Evolutionary conservation across 2,888 invertebrate species (phyloP).

Genomic region (Hypomecis atomaria): DNA sequence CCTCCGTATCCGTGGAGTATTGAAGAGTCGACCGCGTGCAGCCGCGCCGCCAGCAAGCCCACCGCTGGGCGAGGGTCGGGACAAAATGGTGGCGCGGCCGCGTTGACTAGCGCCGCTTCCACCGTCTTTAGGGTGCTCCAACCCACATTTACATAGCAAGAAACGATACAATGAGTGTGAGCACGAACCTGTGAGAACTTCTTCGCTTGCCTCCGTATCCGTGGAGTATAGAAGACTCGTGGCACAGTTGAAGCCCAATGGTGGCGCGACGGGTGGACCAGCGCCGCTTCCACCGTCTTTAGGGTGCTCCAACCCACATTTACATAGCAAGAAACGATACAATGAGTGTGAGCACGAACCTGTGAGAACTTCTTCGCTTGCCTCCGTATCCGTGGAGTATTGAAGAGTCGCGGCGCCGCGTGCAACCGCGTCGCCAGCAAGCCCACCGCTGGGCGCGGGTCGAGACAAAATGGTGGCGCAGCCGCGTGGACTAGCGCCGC

Average conservation of each 20-base stretch:
- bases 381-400: conserved; percentile 89
- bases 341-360: conserved; percentile 61
- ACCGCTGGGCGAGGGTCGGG: conserved; percentile 81
- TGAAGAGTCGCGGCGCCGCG: conserved; percentile 89
- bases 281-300: conserved; percentile 90
- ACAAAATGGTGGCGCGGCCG: conserved; percentile 94
- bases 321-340: conserved; percentile 21
- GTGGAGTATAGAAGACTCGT: conserved; percentile 89
- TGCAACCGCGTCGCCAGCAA: conserved; percentile 90
- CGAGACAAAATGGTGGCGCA: conserved; percentile 94
- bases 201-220: conserved; percentile 89
- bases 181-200: conserved; percentile 89
- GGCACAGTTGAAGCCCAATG: conserved; percentile 65
- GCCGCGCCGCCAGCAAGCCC: conserved; percentile 89
- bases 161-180: too few species aligned
- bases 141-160: conserved; percentile 67
- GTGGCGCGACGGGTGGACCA: conserved; percentile 93
- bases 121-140: conserved; percentile 86
- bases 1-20: conserved; percentile 81
- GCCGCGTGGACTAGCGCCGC: conserved; percentile 94
- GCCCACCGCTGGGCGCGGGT: conserved; percentile 93
- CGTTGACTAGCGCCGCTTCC: conserved; percentile 94
- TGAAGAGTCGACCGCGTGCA: conserved; percentile 91
- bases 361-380: conserved; percentile 92
- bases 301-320: conserved; percentile 86